phyloP scores from a whole-genome alignment of 2,797 vertebrate genomes.

The Semaprochilodus insignis region DNA sequence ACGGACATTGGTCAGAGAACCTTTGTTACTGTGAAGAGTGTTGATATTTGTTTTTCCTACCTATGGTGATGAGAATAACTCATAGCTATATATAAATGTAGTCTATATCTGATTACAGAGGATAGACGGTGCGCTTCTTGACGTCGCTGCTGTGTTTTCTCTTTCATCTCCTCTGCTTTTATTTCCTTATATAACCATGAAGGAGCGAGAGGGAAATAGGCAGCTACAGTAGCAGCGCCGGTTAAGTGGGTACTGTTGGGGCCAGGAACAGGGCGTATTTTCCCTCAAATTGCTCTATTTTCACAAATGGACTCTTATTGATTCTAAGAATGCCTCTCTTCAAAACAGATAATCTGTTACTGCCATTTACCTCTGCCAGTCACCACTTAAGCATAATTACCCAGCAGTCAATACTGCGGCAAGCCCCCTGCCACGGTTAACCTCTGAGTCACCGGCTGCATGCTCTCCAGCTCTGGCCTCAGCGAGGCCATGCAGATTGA shows the following conservation, averaged over 20 bases:
- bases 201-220: constrained; percentile 11
- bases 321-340: constrained; percentile 79
- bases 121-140: neutral
- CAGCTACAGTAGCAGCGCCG: constrained; percentile 17
- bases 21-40: too few relatives aligned
- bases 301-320: constrained; percentile 82
- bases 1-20: too few relatives aligned
- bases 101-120: neutral
- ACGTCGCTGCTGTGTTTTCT: constrained; percentile 5
- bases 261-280: constrained; percentile 71
- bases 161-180: constrained; percentile 24
- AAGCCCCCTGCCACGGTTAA: constrained; percentile 67
- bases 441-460: constrained; percentile 55
- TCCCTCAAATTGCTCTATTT: constrained; percentile 78
- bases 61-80: too few relatives aligned
- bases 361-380: constrained; percentile 74
- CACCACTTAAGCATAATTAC: constrained; percentile 79
- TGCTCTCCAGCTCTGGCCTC: constrained; percentile 28
- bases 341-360: constrained; percentile 77
- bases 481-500: constrained; percentile 32
- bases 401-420: constrained; percentile 64
- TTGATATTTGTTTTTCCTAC: too few relatives aligned
- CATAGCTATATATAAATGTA: neutral
- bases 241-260: constrained; percentile 68
- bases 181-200: constrained; percentile 42